Conservation (phyloP, 2,797 vertebrate species). For the Dromococcyx pavoninus region DNA sequence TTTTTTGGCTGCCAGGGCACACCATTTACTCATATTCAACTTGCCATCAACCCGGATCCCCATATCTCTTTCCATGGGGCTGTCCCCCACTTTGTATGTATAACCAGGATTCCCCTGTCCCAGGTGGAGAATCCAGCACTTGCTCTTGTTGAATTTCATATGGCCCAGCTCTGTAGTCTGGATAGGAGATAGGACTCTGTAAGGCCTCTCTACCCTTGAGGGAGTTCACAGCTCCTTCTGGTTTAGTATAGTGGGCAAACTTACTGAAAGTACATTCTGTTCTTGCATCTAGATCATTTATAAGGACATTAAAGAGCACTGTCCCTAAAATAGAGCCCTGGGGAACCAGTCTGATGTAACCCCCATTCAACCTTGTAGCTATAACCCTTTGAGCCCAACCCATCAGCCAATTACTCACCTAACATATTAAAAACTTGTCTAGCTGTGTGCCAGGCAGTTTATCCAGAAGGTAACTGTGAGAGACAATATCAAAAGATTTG, state of each 20-base stretch:
- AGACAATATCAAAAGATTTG: not conserved
- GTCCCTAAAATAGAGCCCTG: not conserved
- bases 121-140: not conserved
- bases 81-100: not conserved
- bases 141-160: not conserved
- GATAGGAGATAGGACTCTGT: not conserved
- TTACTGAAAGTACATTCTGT: not conserved
- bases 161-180: not conserved
- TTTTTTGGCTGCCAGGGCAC: not conserved
- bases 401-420: not conserved
- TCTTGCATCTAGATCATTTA: not conserved
- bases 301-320: not conserved
- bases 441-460: not conserved
- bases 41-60: not conserved
- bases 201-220: not conserved
- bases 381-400: not conserved
- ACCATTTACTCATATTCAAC: not conserved
- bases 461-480: not conserved
- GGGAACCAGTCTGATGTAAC: not conserved
- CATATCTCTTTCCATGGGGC: fast-evolving
- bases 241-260: not conserved
- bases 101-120: not conserved
- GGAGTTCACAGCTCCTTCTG: not conserved
- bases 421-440: not conserved
- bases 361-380: not conserved